phyloP scores from a whole-genome alignment of 2,113 vertebrate genomes.

The Catharus minimus region DNA sequence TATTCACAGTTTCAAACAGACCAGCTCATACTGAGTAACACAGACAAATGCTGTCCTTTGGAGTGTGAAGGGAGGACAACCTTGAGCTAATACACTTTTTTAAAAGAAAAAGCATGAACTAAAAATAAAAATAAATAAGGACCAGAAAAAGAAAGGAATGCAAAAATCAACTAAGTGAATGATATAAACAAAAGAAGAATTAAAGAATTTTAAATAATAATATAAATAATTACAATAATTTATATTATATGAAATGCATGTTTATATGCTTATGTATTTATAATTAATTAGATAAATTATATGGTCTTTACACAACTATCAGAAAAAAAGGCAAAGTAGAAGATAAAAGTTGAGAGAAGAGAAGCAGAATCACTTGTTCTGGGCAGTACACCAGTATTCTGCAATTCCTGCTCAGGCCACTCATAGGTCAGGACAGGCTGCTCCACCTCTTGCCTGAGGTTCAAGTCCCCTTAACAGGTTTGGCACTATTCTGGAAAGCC shows the following conservation, averaged over 20 bases:
- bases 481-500: constrained; percentile 2
- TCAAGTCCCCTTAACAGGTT: neutral
- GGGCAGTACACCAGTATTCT: neutral
- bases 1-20: constrained; percentile 22
- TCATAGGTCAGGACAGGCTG: neutral
- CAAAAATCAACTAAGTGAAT: neutral
- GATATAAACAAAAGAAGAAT: neutral
- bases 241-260: neutral
- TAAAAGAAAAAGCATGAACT: neutral
- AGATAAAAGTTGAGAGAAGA: neutral
- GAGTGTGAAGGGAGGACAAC: neutral
- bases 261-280: neutral
- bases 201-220: neutral
- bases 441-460: constrained; percentile 2
- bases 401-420: neutral
- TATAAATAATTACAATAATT: neutral
- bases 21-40: constrained; percentile 37
- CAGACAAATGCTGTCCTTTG: constrained; percentile 4
- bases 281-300: neutral
- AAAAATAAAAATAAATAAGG: neutral
- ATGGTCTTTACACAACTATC: neutral
- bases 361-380: neutral
- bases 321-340: neutral
- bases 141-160: neutral
- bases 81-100: neutral